phyloP scores from a whole-genome alignment of 53 echinoderm and acorn worm species.

The Henricia sp. region DNA sequence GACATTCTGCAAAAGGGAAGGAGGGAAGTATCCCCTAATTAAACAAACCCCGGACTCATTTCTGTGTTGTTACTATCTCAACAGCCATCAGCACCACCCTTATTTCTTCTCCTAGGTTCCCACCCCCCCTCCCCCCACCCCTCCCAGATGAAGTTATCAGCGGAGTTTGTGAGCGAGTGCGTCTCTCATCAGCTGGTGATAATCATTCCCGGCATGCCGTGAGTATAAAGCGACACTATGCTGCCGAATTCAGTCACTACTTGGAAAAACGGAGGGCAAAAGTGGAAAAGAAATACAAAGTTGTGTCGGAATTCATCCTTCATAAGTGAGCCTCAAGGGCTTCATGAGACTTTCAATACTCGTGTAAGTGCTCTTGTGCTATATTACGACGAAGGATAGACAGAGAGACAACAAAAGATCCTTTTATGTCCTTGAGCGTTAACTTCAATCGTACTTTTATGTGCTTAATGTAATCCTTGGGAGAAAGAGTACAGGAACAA shows the following conservation, averaged over 20 bases:
- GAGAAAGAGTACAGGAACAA: too few species aligned
- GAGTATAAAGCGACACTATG: constrained; percentile 9
- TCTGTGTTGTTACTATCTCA: background rate
- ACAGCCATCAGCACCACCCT: constrained; percentile 7
- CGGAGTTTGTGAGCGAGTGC: constrained; percentile 23
- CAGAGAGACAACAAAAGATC: too few species aligned
- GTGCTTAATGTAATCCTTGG: too few species aligned
- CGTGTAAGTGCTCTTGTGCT: too few species aligned
- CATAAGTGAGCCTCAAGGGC: too few species aligned
- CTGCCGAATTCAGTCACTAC: background rate
- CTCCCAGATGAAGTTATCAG: constrained; percentile 47
- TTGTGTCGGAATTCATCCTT: too few species aligned
- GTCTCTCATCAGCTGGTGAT: constrained; percentile 29
- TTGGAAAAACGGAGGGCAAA: background rate
- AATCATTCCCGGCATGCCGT: constrained; percentile 12
- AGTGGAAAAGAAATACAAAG: background rate
- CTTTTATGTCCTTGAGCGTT: too few species aligned
- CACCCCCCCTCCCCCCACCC: background rate
- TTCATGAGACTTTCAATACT: too few species aligned
- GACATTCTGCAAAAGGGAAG: too few species aligned
- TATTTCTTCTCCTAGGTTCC: background rate
- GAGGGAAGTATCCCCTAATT: constrained; percentile 13
- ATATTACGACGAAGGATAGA: too few species aligned
- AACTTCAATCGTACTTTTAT: too few species aligned
- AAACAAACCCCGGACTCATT: background rate